Percentiles rank a stretch among this genome's conserved stretches.
Evolutionary conservation across 2,113 vertebrate species (phyloP).

Genomic region (Numida meleagris): DNA sequence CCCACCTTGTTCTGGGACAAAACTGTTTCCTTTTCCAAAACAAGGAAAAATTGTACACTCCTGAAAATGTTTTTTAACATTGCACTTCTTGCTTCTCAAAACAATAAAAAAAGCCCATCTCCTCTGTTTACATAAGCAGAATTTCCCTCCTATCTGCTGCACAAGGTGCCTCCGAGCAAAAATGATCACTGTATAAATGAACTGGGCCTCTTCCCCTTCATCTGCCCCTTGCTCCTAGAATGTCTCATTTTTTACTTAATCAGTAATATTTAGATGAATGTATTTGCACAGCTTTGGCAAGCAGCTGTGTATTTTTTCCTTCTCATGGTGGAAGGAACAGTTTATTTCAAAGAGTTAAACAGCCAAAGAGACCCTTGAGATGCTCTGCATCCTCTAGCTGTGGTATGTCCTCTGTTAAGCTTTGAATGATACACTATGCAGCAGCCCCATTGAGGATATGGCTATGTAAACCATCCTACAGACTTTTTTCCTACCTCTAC

Average conservation of each 20-base stretch:
- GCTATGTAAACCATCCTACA: constrained; percentile 65
- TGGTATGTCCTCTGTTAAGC: constrained; percentile 54
- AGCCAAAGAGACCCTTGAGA: constrained; percentile 53
- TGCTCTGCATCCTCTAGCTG: constrained; percentile 61
- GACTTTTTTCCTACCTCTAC: constrained; percentile 80
- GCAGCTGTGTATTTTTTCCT: constrained; percentile 22
- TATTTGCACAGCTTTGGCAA: constrained; percentile 63
- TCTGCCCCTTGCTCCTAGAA: constrained; percentile 2
- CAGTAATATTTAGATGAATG: not conserved
- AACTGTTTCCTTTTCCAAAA: not conserved
- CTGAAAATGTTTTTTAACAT: not conserved
- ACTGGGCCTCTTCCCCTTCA: not conserved
- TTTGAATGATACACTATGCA: constrained; percentile 59
- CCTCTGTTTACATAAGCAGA: not conserved
- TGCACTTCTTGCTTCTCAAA: not conserved
- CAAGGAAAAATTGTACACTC: not conserved
- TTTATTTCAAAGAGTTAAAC: constrained; percentile 63
- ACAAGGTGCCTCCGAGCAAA: not conserved
- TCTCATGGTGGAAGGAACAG: constrained; percentile 29
- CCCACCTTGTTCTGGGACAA: not conserved
- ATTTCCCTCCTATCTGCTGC: not conserved
- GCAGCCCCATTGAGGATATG: constrained; percentile 57
- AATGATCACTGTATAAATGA: not conserved
- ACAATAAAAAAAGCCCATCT: not conserved
- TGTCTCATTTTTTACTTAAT: not conserved